A percentile compares a stretch with the other conserved stretches of the same genome.
Evolutionary conservation across 2,888 invertebrate species (phyloP).

Genomic region (Pseudococcus longispinus): DNA sequence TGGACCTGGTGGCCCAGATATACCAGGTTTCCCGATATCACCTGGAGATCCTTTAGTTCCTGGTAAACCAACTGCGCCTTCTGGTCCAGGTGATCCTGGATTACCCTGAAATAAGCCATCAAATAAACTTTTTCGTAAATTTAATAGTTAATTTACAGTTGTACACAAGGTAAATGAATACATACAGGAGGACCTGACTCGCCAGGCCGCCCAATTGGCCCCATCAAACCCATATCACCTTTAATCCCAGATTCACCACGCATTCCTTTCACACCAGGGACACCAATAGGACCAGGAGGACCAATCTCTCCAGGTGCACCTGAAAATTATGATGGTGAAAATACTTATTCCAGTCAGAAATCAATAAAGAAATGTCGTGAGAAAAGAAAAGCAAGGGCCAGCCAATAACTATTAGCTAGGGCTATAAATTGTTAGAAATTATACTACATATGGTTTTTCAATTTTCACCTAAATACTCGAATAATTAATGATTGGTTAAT

Average conservation of each 20-base stretch:
- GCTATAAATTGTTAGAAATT: no score
- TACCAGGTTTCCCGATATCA: constrained; percentile 67
- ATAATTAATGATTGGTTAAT: no score
- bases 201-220: constrained; percentile 62
- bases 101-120: constrained; percentile 61
- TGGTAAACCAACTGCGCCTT: constrained; percentile 75
- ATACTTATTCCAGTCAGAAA: no score
- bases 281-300: constrained; percentile 71
- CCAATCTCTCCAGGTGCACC: constrained; percentile 78
- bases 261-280: constrained; percentile 71
- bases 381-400: no score
- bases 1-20: constrained; percentile 70
- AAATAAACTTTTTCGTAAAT: background rate
- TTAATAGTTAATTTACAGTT: background rate
- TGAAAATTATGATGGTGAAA: no score
- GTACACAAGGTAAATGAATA: no score
- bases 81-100: constrained; percentile 72
- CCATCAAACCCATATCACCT: constrained; percentile 23
- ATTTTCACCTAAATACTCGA: no score
- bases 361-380: no score
- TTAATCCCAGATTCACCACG: constrained; percentile 68
- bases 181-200: constrained; percentile 65
- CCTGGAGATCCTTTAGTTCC: constrained; percentile 81
- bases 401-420: no score
- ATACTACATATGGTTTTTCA: no score